Percentiles rank a stretch among this genome's conserved stretches.
phyloP scores from a whole-genome alignment of 2,797 vertebrate species.

The Myotis pilosus region DNA sequence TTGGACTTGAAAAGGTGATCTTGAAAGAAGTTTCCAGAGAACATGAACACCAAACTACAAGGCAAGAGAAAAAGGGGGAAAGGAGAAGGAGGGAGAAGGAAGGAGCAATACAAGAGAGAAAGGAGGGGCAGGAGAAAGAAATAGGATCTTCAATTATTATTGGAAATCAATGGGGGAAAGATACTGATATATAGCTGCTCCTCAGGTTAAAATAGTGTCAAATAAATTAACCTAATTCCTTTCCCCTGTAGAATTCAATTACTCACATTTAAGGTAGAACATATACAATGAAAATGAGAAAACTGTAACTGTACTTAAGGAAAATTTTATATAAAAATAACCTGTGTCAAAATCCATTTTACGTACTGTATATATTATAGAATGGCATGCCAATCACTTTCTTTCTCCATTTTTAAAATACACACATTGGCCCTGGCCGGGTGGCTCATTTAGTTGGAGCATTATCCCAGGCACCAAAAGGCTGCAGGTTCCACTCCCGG shows the following conservation, averaged over 20 bases:
- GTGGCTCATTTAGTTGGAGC: neutral
- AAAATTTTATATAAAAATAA: conserved; percentile 41
- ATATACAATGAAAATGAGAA: neutral
- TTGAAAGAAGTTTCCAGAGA: neutral
- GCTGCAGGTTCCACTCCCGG: neutral
- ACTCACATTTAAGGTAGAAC: neutral
- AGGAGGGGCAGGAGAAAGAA: neutral
- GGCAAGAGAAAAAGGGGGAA: neutral
- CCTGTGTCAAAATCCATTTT: neutral
- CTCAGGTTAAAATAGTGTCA: neutral
- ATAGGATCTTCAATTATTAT: neutral
- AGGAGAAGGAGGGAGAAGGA: neutral
- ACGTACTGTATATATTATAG: neutral
- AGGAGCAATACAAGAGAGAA: neutral
- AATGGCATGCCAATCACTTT: neutral
- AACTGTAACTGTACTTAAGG: neutral
- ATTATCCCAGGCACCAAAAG: neutral
- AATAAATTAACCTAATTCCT: neutral
- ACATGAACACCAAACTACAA: neutral
- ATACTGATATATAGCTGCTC: neutral
- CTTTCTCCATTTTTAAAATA: conserved; percentile 1
- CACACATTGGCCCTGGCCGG: neutral
- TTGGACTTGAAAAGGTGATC: neutral
- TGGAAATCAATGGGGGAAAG: neutral
- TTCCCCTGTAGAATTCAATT: conserved; percentile 3